These are phyloP conservation scores for Mesochorus sp. DNA, from an alignment of 2,888 invertebrate species.

Conservation along the genomic window DNA sequence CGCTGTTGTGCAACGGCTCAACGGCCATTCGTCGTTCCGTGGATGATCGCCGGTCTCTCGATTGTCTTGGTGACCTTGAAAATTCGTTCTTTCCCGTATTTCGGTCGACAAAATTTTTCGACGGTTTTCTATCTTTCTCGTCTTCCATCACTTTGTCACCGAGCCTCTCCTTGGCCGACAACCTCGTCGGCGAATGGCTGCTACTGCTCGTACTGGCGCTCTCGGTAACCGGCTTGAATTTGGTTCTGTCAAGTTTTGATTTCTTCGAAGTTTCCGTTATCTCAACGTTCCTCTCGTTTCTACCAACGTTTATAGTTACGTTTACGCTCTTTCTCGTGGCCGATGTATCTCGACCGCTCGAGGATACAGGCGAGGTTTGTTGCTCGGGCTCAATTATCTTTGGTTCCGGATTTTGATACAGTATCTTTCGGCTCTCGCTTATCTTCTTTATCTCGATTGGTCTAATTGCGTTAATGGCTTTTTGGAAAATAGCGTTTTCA, in stretches of 20 bases:
- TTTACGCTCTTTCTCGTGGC: slow-evolving; percentile 78
- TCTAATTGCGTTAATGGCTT: slow-evolving; percentile 91
- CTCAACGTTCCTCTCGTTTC: slow-evolving; percentile 79
- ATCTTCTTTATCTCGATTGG: slow-evolving; percentile 91
- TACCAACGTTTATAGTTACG: slow-evolving; percentile 78
- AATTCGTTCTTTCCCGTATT: slow-evolving; percentile 51
- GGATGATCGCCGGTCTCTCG: slow-evolving; percentile 74
- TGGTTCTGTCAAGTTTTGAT: slow-evolving; percentile 75
- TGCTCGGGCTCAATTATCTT: slow-evolving; percentile 73
- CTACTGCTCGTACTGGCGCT: too few species aligned
- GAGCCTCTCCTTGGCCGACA: slow-evolving; percentile 91
- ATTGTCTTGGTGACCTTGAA: slow-evolving; percentile 83
- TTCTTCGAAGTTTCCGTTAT: slow-evolving; percentile 78
- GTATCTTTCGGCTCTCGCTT: slow-evolving; percentile 87
- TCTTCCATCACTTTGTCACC: slow-evolving; percentile 91
- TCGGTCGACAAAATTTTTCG: slow-evolving; percentile 80
- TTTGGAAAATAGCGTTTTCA: slow-evolving; percentile 95
- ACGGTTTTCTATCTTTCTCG: slow-evolving; percentile 74
- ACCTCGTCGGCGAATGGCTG: slow-evolving; percentile 84
- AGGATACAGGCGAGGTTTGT: too few species aligned
- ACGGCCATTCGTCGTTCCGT: slow-evolving; percentile 68
- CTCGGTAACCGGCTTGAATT: slow-evolving; percentile 75
- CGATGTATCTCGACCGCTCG: slow-evolving; percentile 69
- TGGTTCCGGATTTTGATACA: slow-evolving; percentile 83
- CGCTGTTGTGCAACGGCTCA: slow-evolving; percentile 67